These are phyloP conservation scores for Heterocephalus glaber DNA, from an alignment of 2,113 vertebrate genomes.

Conservation along the genomic window DNA sequence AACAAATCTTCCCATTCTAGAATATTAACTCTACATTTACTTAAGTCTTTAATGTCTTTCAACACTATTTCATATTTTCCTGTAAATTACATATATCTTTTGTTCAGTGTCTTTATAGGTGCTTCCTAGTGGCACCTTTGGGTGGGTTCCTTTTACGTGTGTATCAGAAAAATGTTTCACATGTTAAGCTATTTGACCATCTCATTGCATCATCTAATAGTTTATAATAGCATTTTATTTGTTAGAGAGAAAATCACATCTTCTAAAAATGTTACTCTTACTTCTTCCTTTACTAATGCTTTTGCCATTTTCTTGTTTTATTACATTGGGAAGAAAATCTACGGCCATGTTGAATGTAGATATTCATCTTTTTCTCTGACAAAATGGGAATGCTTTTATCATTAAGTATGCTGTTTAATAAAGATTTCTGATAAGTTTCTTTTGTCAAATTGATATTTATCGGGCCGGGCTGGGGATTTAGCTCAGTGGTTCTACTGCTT, in stretches of 20 bases:
- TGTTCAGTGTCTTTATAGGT: background rate
- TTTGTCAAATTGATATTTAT: conserved; percentile 6
- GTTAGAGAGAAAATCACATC: conserved; percentile 3
- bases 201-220: background rate
- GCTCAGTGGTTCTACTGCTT: no score
- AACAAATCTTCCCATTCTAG: background rate
- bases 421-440: background rate
- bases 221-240: background rate
- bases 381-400: background rate
- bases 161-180: background rate
- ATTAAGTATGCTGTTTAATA: background rate
- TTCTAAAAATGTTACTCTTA: background rate
- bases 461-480: no score
- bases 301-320: background rate
- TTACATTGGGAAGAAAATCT: background rate
- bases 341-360: background rate
- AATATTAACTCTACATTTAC: background rate
- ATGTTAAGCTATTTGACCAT: background rate
- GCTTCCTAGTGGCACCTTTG: background rate
- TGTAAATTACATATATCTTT: background rate
- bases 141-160: background rate
- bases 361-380: background rate
- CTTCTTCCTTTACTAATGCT: background rate
- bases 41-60: background rate
- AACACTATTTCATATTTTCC: background rate